These are phyloP conservation scores for Arion vulgaris DNA, from an alignment of 1,140 invertebrate genomes.

Conservation along the genomic window DNA sequence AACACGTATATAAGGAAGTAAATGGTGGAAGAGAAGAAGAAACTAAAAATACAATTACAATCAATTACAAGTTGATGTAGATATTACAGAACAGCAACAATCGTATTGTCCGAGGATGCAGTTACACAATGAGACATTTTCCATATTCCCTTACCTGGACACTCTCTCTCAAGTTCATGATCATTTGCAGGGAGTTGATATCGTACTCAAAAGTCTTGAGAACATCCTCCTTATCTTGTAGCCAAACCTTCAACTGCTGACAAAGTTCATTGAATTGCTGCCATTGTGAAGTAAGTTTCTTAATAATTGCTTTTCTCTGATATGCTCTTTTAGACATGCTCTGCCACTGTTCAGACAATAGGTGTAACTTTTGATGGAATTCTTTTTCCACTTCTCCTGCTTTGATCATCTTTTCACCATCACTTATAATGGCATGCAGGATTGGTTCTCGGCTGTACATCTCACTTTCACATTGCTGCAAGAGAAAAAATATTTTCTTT, in stretches of 20 bases:
- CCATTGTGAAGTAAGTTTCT: slow-evolving; percentile 83
- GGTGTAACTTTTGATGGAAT: slow-evolving; percentile 79
- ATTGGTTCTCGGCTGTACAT: slow-evolving; percentile 67
- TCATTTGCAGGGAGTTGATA: slow-evolving; percentile 57
- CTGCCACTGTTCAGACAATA: slow-evolving; percentile 87
- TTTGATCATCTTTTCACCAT: slow-evolving; percentile 66
- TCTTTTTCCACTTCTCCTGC: slow-evolving; percentile 62
- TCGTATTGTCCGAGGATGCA: too few species aligned
- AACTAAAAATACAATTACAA: too few species aligned
- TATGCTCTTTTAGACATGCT: slow-evolving; percentile 86
- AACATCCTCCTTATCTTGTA: slow-evolving; percentile 83
- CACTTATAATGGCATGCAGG: slow-evolving; percentile 66
- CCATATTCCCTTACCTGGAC: slow-evolving; percentile 53
- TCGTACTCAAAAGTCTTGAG: slow-evolving; percentile 76
- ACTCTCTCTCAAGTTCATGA: slow-evolving; percentile 60
- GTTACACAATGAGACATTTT: neutral
- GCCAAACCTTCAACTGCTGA: slow-evolving; percentile 82
- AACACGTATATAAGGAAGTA: too few species aligned
- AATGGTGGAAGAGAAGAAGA: too few species aligned
- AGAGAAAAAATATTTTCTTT: too few species aligned
- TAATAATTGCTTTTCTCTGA: slow-evolving; percentile 82
- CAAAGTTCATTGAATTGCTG: slow-evolving; percentile 84
- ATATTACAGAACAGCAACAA: too few species aligned
- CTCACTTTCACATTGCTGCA: slow-evolving; percentile 66
- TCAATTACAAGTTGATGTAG: too few species aligned